Base-by-base conservation (phyloP, 2,113 vertebrate genomes). In the Xiphophorus couchianus region DNA sequence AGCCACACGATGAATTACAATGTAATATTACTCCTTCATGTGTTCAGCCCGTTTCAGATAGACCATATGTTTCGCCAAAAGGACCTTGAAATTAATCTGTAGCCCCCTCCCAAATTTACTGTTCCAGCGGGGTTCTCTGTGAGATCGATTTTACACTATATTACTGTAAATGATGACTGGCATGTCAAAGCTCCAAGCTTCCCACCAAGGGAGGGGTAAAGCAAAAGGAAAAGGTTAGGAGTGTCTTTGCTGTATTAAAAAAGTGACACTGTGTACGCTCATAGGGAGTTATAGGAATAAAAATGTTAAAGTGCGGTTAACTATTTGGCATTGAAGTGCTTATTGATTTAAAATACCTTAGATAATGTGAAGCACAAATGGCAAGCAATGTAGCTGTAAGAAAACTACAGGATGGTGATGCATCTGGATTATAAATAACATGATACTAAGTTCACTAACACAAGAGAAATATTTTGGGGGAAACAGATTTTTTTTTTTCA, bases 81-180 rank as follows among this genome's bases (percentile, higher is more conserved):
- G 82, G 84, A 87, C 80, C 84, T 88, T 84, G 84, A 86, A 93
- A 94, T 94, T 88, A 90, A 94, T 92, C 90, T 89, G 74, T 76
- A 37, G 73, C 73, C 86, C 77, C 78, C 73, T 76, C 77, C 79
- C 48, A 88, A 92, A 91, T 92, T 88, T 88, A 90, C 83, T 81
- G 73, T 78, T 74, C 85, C 74, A 76, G 82, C 67, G 73, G 69
- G 80, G 69, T 83, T 83, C 73, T 85, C 79, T 48, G 39, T 86
- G 90, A 93, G 88, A 93, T 94, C 82, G 82, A 93, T 94, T 93
- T 93, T 80, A 89, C 86, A 89, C 76, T 80, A 82, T 85, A 90
- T 91, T 91, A 68, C 65, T 82, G 82, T 88, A 90, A 93, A 93
- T 92, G 85, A 93, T 87, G 83, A 84, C 83, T 86, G 81, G 79